These are phyloP conservation scores for Gonioctena quinquepunctata DNA, from an alignment of 1,140 invertebrate species.

Conservation along the genomic window DNA sequence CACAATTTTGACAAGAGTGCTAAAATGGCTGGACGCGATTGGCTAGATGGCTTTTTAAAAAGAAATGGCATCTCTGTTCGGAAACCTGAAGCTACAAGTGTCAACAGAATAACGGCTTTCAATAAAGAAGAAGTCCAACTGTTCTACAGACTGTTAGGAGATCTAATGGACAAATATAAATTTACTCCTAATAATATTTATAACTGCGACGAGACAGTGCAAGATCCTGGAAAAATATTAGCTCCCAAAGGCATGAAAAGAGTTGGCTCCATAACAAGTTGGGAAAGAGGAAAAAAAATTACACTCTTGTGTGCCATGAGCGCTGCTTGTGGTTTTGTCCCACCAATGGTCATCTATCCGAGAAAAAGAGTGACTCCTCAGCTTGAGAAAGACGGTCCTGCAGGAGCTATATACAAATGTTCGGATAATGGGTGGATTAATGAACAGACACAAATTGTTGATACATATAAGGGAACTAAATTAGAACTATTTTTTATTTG, in stretches of 20 bases:
- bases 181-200: too few species aligned
- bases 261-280: constrained; percentile 48
- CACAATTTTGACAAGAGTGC: not conserved
- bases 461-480: too few species aligned
- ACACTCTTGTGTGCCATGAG: constrained; percentile 22
- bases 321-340: constrained; percentile 17
- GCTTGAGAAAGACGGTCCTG: constrained; percentile 37
- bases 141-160: too few species aligned
- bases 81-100: not conserved
- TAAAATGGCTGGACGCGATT: not conserved
- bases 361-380: constrained; percentile 24
- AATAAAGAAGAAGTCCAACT: too few species aligned
- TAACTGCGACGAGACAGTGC: not conserved
- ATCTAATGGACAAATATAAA: too few species aligned
- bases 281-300: constrained; percentile 25
- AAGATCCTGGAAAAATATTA: constrained; percentile 54
- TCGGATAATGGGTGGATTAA: constrained; percentile 50
- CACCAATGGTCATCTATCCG: constrained; percentile 29
- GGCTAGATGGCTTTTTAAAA: not conserved
- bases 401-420: constrained; percentile 36
- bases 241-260: constrained; percentile 52
- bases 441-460: too few species aligned
- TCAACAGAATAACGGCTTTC: not conserved
- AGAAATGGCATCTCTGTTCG: not conserved
- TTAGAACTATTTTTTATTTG: too few species aligned